Percentiles rank a stretch among this genome's conserved stretches.
Conservation (phyloP, 1,140 invertebrate genomes). For the Drosophila mauritiana region DNA sequence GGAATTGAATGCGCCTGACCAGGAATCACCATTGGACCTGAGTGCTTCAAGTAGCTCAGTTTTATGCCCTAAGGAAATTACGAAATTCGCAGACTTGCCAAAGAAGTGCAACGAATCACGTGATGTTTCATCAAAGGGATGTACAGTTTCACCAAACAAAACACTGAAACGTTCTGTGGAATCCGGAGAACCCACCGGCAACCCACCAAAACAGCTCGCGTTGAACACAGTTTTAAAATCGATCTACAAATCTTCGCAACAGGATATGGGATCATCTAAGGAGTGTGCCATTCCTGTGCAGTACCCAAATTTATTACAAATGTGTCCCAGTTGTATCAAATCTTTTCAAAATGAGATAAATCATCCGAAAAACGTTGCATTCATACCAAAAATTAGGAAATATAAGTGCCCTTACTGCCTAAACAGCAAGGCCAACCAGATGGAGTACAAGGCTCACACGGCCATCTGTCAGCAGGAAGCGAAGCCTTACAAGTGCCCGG, state of each 20-base stretch:
- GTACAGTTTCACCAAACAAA: neutral
- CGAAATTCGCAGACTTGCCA: neutral
- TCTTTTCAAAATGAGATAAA: neutral
- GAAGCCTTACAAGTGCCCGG: neutral
- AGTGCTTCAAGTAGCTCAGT: neutral
- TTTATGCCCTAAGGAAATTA: neutral
- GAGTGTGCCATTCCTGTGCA: neutral
- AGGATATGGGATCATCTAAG: neutral
- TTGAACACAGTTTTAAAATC: neutral
- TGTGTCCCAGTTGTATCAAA: neutral
- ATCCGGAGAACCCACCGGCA: neutral
- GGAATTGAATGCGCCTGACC: neutral
- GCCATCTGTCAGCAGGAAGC: neutral
- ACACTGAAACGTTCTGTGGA: neutral
- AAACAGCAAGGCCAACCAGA: neutral
- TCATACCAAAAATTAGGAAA: neutral
- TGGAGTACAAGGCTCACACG: neutral
- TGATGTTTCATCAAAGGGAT: neutral
- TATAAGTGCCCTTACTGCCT: neutral
- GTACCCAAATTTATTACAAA: neutral
- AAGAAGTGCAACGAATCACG: neutral
- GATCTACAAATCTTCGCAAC: neutral
- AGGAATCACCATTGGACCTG: neutral
- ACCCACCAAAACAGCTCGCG: neutral
- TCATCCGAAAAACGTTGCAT: neutral